Base-by-base conservation (phyloP, 2,113 vertebrate genomes). In the Ursus arctos region DNA sequence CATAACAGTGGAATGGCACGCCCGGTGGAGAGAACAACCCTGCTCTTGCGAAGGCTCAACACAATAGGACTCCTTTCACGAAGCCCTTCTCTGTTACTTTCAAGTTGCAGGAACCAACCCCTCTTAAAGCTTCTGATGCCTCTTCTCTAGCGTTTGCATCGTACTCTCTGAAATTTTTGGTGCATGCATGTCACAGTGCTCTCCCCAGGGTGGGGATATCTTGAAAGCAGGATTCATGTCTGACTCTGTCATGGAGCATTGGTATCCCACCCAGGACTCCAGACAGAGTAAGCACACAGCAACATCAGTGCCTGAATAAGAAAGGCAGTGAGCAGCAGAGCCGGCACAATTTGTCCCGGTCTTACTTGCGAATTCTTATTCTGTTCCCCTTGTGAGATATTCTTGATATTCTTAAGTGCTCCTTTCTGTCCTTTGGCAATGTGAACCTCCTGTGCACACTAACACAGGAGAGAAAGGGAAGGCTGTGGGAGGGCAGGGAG, bases 401-500 rank as follows among this genome's bases (percentile, higher is more conserved):
- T 36, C 28, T 91, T 12, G 49, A 26, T 67, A 6, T 6, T 31
- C 7, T 76, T 28, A 93, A 77, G 36, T 81, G 63, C 55, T 43
- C 51, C 36, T 80, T 28, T 36, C 26, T 63, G 14, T 21, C 77
- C 36, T 43, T 40, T 74, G 79, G 55, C 72, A 28, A 31, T 16
- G 0, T 43, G 33, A 43, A 26, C 57, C 16, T 31, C 24, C 40
- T 77, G 36, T 65, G 28, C 4, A 36, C 43, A 10, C 33, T 79
- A 43, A 61, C 57, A 13, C 18, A 47, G 31, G 83, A 59, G 19
- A 28, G 33, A 65, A 88, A 53, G 65, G 43, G 83, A 59, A 4
- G 40, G 11, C 4, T 14, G 24, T 21, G 7, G 5, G 11, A 7
- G 5, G 47, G 0, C 36, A 22, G 40, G n/a, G 28, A 0, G 1